A percentile compares a stretch with the other conserved stretches of the same genome.
Evolutionary conservation across 2,888 invertebrate species (phyloP).

Genomic region (Euplexia lucipara): DNA sequence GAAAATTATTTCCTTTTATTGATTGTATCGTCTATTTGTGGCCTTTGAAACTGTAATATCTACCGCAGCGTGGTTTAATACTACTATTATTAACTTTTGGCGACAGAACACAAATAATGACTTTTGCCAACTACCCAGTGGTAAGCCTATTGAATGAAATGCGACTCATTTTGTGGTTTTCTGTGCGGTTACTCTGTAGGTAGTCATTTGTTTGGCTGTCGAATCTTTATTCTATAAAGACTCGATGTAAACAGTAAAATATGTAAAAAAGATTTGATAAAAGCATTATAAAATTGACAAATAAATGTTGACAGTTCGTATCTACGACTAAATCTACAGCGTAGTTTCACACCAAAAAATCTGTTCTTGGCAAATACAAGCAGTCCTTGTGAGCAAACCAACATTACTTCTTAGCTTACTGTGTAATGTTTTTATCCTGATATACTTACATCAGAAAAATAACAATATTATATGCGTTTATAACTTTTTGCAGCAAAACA

Average conservation of each 20-base stretch:
- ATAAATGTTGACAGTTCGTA: too few relatives aligned
- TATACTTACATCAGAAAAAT: too few relatives aligned
- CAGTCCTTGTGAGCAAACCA: too few relatives aligned
- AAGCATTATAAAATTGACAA: too few relatives aligned
- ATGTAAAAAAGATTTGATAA: too few relatives aligned
- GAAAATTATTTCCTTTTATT: not conserved
- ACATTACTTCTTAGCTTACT: too few relatives aligned
- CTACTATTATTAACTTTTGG: not conserved
- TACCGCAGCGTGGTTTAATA: not conserved
- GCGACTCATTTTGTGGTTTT: not conserved
- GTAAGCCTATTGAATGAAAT: not conserved
- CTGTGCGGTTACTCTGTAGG: not conserved
- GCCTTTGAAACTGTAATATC: not conserved
- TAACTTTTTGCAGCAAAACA: too few relatives aligned
- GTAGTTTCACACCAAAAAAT: too few relatives aligned
- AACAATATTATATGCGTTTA: too few relatives aligned
- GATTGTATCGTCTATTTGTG: not conserved
- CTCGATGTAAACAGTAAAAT: not conserved
- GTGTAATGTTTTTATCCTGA: too few relatives aligned
- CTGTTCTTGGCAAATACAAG: too few relatives aligned
- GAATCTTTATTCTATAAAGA: not conserved
- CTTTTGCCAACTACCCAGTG: not conserved
- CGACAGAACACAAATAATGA: not conserved
- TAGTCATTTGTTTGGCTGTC: not conserved
- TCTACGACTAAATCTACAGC: too few relatives aligned